Percentiles rank a stretch among this genome's conserved stretches.
Evolutionary conservation across 30 jellyfish, hydroid and myxozoan species (phyloP).

Genomic region (Hydractinia echinata): DNA sequence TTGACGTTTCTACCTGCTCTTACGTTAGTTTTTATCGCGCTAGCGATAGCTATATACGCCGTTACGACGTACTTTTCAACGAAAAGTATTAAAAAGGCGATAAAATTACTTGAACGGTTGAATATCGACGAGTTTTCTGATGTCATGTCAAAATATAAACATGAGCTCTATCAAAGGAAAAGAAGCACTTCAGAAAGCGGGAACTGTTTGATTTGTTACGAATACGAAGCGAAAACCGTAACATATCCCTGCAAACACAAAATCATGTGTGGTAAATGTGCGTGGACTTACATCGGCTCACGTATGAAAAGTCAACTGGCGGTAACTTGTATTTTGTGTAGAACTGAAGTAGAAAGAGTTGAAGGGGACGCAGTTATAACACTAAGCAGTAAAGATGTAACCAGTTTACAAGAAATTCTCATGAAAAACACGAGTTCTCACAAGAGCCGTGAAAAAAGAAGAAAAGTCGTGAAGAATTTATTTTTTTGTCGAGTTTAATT

Average conservation of each 20-base stretch:
- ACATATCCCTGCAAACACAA: slow-evolving; percentile 24
- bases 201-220: slow-evolving; percentile 32
- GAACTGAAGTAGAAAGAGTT: slow-evolving; percentile 10
- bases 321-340: slow-evolving; percentile 19
- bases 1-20: not conserved
- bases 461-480: too few species aligned
- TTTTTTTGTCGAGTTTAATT: too few species aligned
- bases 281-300: slow-evolving; percentile 29
- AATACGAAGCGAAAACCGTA: slow-evolving; percentile 29
- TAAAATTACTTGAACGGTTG: not conserved
- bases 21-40: not conserved
- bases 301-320: slow-evolving; percentile 2
- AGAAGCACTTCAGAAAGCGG: not conserved
- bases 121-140: slow-evolving; percentile 16
- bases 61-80: not conserved
- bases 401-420: too few species aligned
- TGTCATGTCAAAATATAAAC: slow-evolving; percentile 24
- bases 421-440: too few species aligned
- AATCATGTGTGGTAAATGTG: slow-evolving; percentile 36
- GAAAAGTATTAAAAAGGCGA: not conserved
- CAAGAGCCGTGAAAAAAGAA: too few species aligned
- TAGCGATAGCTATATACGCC: not conserved
- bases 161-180: not conserved
- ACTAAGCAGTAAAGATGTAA: too few species aligned
- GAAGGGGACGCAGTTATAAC: slow-evolving; percentile 1